Evolutionary conservation across 2,113 vertebrate genomes (phyloP).

Genomic region (Podilymbus podiceps): DNA sequence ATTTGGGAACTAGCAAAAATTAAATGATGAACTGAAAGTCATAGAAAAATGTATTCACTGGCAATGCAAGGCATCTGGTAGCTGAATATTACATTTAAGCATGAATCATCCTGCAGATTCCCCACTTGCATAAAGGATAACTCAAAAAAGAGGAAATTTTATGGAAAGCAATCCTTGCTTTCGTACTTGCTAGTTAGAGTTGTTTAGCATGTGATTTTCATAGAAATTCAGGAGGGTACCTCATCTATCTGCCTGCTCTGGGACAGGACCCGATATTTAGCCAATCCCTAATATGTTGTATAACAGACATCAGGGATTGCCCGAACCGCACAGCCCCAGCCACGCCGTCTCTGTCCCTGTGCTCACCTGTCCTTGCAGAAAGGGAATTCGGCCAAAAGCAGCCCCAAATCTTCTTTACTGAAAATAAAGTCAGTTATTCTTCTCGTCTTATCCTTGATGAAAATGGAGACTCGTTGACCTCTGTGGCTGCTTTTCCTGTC

Average conservation of each 20-base stretch:
- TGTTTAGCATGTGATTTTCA: not conserved
- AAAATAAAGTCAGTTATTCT: not conserved
- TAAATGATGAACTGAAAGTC: not conserved
- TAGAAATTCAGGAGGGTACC: not conserved
- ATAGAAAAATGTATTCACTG: not conserved
- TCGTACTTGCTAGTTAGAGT: not conserved
- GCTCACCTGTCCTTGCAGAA: not conserved
- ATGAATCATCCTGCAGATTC: slow-evolving; percentile 1
- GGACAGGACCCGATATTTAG: not conserved
- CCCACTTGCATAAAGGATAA: not conserved
- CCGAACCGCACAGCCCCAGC: not conserved
- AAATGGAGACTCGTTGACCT: not conserved
- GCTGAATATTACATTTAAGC: not conserved
- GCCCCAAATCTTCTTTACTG: not conserved
- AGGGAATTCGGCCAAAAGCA: not conserved
- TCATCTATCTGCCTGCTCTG: not conserved
- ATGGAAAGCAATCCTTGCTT: not conserved
- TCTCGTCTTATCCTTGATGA: not conserved
- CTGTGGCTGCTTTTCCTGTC: not conserved
- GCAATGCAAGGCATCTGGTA: not conserved
- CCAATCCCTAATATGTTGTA: not conserved
- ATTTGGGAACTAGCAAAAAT: not conserved
- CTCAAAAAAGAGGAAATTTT: not conserved
- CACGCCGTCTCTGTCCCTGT: not conserved
- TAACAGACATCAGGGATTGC: not conserved